Evolutionary conservation across 2,113 vertebrate species (phyloP), one percentile per base, ranked within the genome.

Genomic region (Semnornis frantzii): DNA sequence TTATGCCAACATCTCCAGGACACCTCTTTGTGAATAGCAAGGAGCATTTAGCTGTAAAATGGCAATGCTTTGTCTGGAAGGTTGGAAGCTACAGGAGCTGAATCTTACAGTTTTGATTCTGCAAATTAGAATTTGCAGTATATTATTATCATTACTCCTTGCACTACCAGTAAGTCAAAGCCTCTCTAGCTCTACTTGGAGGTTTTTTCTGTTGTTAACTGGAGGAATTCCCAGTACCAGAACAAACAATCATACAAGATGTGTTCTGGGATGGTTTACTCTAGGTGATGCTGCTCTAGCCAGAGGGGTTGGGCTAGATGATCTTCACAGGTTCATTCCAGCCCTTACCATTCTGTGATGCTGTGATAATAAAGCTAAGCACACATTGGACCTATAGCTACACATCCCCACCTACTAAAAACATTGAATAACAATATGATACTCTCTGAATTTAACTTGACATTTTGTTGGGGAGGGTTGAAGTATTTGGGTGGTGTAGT

Each of bases 401-500:
- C 18, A 3, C 65, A 79, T 76, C 90, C 89, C 52, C 88, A 77
- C 92, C 66, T 94, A 59, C 89, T 92, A 59, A 92, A 91, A 89
- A 27, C 50, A 74, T 63, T 78, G 80, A 31, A 1, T 93, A 94
- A 88, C 75, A 81, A 74, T n/a, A 27, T 15, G 63, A 70, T 82
- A 37, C 65, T 85, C 87, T 85, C 85, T 78, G 81, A 70, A 93
- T 93, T 93, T 91, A 16, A 72, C 94, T 93, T 78, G 50, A 90
- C 66, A 30, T 96, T 96, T 95, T 92, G 48, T 80, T 94, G 37
- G 37, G 37, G 71, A 74, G 66, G 82, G 74, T 77, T 88, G 90
- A 88, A 90, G 60, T 96, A 88, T 96, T 95, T 92, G 94, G 69
- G 16, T 28, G 82, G 80, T 82, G 82, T 81, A 46, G 79, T 94